A percentile compares a stretch with the other conserved stretches of the same genome.
phyloP scores from a whole-genome alignment of 2,113 vertebrate species.

The Enhydra lutris region DNA sequence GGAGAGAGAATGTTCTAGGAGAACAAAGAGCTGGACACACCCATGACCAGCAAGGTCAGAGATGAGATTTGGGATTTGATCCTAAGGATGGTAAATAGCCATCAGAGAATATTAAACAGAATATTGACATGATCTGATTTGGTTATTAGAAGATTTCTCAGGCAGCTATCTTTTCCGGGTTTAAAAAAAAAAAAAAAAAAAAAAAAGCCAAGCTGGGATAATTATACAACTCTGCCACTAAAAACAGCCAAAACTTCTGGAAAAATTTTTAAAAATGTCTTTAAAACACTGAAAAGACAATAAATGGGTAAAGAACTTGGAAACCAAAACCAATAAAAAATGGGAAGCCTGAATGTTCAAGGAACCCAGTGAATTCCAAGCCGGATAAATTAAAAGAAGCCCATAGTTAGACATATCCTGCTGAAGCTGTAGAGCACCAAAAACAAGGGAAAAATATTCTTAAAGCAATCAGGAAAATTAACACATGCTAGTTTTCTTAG shows the following conservation, averaged over 20 bases:
- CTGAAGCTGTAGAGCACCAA: neutral
- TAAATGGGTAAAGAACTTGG: neutral
- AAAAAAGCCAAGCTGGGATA: neutral
- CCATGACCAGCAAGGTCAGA: neutral
- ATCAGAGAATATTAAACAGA: neutral
- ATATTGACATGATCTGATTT: neutral
- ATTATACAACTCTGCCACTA: neutral
- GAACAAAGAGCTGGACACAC: neutral
- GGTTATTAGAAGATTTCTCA: slow-evolving; percentile 18
- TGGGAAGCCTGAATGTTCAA: neutral
- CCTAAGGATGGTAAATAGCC: neutral
- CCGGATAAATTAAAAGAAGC: neutral
- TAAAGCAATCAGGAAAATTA: neutral
- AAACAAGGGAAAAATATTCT: neutral
- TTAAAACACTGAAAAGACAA: neutral
- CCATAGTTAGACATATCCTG: neutral
- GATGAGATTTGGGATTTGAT: neutral
- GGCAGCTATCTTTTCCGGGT: neutral
- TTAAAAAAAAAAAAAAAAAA: too few species aligned
- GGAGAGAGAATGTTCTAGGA: neutral
- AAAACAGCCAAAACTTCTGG: neutral
- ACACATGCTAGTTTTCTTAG: neutral
- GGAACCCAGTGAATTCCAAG: slow-evolving; percentile 1
- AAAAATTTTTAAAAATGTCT: neutral
- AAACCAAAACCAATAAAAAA: slow-evolving; percentile 19